Conservation (phyloP, 2,888 invertebrate species). For the Apamea monoglypha region DNA sequence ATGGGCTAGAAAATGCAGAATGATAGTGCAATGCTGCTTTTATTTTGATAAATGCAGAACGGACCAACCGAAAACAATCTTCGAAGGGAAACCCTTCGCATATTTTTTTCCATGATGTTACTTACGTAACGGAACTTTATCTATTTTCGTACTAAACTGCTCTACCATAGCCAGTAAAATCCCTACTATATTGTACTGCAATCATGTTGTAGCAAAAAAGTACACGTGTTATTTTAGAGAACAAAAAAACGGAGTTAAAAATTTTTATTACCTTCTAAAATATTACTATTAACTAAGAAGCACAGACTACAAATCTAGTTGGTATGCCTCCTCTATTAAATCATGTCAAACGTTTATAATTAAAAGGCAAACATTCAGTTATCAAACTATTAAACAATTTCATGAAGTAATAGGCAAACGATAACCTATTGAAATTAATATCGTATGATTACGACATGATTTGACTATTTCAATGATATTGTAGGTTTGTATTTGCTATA, state of each 20-base stretch:
- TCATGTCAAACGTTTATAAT: conserved; percentile 17
- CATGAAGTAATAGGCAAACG: conserved; percentile 62
- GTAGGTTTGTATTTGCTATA: conserved; percentile 13
- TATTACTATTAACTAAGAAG: background rate
- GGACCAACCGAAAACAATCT: background rate
- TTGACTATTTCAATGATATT: conserved; percentile 48
- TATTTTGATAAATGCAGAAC: background rate
- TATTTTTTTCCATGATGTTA: background rate
- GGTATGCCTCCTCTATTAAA: conserved; percentile 10
- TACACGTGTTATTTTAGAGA: conserved; percentile 20
- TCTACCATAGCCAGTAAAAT: background rate
- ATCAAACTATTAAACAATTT: conserved; percentile 59
- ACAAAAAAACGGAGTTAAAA: background rate
- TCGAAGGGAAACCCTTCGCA: too few species aligned
- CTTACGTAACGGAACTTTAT: background rate
- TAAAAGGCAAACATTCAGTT: conserved; percentile 43
- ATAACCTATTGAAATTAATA: conserved; percentile 67
- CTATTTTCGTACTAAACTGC: background rate
- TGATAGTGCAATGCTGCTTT: background rate
- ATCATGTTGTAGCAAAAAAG: background rate
- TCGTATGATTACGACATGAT: conserved; percentile 51
- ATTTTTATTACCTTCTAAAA: background rate
- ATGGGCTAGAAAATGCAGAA: background rate
- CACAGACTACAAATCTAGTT: conserved; percentile 6
- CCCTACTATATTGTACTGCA: background rate